Evolutionary conservation across 2,113 vertebrate genomes (phyloP).

Genomic region (Arenaria interpres): DNA sequence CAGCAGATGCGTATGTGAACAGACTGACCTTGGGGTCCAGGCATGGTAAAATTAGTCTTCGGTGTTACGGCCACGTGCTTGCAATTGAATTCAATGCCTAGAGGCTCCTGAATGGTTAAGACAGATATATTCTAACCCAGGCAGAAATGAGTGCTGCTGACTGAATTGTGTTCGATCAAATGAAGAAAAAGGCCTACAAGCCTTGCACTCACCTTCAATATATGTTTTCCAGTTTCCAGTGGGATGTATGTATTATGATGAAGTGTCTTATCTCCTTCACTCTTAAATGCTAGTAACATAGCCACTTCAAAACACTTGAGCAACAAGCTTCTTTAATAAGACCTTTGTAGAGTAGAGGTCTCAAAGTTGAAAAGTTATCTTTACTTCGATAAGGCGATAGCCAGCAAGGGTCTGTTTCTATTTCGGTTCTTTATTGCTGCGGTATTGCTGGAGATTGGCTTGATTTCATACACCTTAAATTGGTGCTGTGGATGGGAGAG

Average conservation of each 20-base stretch:
- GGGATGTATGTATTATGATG: neutral
- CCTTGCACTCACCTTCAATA: neutral
- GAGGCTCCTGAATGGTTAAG: neutral
- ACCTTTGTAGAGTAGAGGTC: neutral
- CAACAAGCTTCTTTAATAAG: neutral
- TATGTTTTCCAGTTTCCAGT: neutral
- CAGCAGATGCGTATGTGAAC: rapidly evolving
- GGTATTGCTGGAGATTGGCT: neutral
- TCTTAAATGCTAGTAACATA: neutral
- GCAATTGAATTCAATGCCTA: neutral
- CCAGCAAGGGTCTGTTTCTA: neutral
- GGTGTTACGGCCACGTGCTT: neutral
- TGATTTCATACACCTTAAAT: neutral
- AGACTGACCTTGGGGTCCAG: neutral
- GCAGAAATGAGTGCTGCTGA: neutral
- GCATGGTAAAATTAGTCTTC: neutral
- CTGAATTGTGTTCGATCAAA: rapidly evolving
- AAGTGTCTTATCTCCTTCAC: neutral
- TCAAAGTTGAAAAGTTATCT: neutral
- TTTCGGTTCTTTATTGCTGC: neutral
- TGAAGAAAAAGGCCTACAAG: neutral
- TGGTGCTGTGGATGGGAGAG: neutral
- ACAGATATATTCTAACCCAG: neutral
- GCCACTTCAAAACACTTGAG: neutral
- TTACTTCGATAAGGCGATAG: neutral